Evolutionary conservation across 2,113 vertebrate species (phyloP).

Genomic region (Noturus placidus): DNA sequence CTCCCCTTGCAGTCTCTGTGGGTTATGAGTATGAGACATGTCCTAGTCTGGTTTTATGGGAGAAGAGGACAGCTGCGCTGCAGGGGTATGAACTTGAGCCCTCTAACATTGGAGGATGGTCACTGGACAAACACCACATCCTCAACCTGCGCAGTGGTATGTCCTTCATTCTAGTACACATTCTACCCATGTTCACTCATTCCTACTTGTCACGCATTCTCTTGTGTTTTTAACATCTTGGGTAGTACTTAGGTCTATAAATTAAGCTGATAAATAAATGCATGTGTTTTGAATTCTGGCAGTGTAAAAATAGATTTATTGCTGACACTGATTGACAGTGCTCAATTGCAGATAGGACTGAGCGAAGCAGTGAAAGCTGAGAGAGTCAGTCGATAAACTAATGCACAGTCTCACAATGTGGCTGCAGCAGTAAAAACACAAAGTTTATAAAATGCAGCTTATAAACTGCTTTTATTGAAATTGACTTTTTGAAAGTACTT

Average conservation of each 20-base stretch:
- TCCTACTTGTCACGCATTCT: background rate
- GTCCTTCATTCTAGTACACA: slow-evolving; percentile 47
- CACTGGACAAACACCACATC: slow-evolving; percentile 93
- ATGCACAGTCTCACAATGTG: slow-evolving; percentile 24
- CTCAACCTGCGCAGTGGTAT: slow-evolving; percentile 92
- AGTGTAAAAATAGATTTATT: background rate
- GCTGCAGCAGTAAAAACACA: slow-evolving; percentile 8
- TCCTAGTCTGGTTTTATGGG: slow-evolving; percentile 93
- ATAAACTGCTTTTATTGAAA: slow-evolving; percentile 45
- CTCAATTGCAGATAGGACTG: background rate
- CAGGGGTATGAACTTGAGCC: slow-evolving; percentile 97
- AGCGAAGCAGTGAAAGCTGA: background rate
- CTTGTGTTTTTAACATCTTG: background rate
- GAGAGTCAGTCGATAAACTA: slow-evolving; percentile 28
- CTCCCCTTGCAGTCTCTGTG: slow-evolving; percentile 83
- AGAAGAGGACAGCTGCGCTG: slow-evolving; percentile 90
- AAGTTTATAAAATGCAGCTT: slow-evolving; percentile 25
- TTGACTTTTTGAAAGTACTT: background rate
- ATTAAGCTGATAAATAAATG: background rate
- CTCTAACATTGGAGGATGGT: slow-evolving; percentile 94
- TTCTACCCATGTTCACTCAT: background rate
- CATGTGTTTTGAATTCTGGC: background rate
- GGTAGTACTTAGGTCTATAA: background rate
- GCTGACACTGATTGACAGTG: background rate
- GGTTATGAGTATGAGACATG: slow-evolving; percentile 98